phyloP scores from a whole-genome alignment of 2,888 invertebrate species.

The Drosophila tripunctata region DNA sequence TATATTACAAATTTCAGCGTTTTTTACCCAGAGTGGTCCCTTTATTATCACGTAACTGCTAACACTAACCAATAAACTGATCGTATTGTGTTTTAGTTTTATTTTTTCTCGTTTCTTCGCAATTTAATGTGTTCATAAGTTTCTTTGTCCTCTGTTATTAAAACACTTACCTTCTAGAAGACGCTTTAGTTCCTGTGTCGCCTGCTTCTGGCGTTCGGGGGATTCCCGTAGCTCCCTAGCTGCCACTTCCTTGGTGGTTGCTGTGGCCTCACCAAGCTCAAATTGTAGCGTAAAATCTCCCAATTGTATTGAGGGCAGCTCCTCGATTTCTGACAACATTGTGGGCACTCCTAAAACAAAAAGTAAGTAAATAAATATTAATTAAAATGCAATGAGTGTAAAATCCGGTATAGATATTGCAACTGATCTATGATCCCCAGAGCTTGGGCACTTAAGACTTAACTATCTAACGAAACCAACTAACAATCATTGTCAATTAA shows the following conservation, averaged over 20 bases:
- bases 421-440: constrained; percentile 15
- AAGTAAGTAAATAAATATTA: not conserved
- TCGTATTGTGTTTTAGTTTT: too few species aligned
- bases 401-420: not conserved
- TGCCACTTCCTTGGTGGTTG: constrained; percentile 89
- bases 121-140: too few species aligned
- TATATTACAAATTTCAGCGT: too few species aligned
- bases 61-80: too few species aligned
- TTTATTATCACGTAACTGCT: too few species aligned
- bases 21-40: too few species aligned
- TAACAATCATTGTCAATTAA: constrained; percentile 40
- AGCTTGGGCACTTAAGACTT: constrained; percentile 3
- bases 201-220: constrained; percentile 87
- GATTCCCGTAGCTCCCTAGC: constrained; percentile 89
- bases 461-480: constrained; percentile 6
- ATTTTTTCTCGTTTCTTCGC: too few species aligned
- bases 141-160: too few species aligned
- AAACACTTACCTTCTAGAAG: constrained; percentile 87
- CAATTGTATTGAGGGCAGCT: constrained; percentile 88
- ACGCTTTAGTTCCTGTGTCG: constrained; percentile 86
- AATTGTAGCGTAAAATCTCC: constrained; percentile 86
- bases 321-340: constrained; percentile 89
- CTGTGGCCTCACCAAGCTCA: constrained; percentile 88
- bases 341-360: constrained; percentile 86
- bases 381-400: constrained; percentile 37